Evolutionary conservation across 2,113 vertebrate genomes (phyloP).

Genomic region (Planiliza haematocheilus): DNA sequence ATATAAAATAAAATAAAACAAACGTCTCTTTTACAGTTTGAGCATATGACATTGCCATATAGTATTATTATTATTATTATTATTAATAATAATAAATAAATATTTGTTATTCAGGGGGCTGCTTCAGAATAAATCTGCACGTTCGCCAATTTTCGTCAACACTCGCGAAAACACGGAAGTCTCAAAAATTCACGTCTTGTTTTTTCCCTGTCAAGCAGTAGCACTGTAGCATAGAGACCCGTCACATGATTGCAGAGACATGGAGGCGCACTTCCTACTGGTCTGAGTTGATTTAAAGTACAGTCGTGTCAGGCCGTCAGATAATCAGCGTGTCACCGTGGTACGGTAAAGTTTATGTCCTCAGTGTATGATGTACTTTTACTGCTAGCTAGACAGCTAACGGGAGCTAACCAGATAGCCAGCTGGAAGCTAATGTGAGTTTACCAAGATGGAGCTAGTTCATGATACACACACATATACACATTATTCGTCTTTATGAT

Average conservation of each 20-base stretch:
- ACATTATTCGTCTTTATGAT: background rate
- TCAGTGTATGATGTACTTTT: slow-evolving; percentile 18
- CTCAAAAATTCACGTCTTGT: slow-evolving; percentile 2
- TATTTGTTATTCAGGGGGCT: too few species aligned
- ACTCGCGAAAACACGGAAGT: slow-evolving; percentile 75
- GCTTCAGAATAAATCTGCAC: background rate
- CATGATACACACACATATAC: background rate
- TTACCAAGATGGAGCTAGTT: background rate
- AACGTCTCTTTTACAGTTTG: too few species aligned
- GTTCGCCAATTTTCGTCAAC: slow-evolving; percentile 38
- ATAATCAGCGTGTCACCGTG: background rate
- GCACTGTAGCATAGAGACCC: background rate
- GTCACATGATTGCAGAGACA: slow-evolving; percentile 40
- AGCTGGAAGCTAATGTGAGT: slow-evolving; percentile 21
- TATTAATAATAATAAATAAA: too few species aligned
- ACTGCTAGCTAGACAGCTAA: background rate
- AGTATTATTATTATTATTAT: too few species aligned
- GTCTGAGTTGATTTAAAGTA: background rate
- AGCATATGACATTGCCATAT: too few species aligned
- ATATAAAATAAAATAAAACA: too few species aligned
- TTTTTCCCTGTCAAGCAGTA: slow-evolving; percentile 14
- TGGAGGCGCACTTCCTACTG: slow-evolving; percentile 19
- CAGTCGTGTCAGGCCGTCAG: background rate
- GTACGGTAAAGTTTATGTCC: slow-evolving; percentile 31
- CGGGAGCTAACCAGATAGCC: slow-evolving; percentile 14